phyloP scores from a whole-genome alignment of 1,140 invertebrate genomes.

The Portunus trituberculatus region DNA sequence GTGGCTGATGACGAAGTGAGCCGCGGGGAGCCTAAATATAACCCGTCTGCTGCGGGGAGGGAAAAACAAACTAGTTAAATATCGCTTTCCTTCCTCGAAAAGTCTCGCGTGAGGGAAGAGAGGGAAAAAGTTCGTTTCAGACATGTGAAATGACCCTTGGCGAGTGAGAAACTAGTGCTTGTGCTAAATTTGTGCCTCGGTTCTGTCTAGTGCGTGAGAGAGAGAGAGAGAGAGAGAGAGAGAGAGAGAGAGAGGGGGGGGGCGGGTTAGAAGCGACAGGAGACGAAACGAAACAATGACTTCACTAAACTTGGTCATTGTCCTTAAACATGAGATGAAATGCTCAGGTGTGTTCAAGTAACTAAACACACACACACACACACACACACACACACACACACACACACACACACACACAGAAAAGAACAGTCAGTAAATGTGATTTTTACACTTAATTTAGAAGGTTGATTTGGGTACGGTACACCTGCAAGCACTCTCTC shows the following conservation, averaged over 20 bases:
- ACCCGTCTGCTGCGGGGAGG: neutral
- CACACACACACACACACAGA: neutral
- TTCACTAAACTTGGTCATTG: too few relatives aligned
- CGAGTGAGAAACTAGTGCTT: neutral
- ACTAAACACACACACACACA: neutral
- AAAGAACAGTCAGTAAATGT: neutral
- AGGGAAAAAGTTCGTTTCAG: neutral
- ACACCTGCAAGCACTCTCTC: too few relatives aligned
- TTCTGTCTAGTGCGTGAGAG: neutral
- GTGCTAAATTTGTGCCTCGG: neutral
- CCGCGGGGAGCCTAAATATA: too few relatives aligned
- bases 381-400: slow-evolving; percentile 23
- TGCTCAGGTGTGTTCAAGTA: neutral
- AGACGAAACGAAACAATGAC: neutral
- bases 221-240: neutral
- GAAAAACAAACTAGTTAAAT: neutral
- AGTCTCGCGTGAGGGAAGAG: neutral
- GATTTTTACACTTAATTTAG: neutral
- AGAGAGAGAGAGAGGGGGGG: neutral
- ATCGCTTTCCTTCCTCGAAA: neutral
- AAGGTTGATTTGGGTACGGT: too few relatives aligned
- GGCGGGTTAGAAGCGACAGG: neutral
- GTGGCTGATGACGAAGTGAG: too few relatives aligned
- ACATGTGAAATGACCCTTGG: neutral
- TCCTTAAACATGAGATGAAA: too few relatives aligned